phyloP scores from a whole-genome alignment of 2,888 invertebrate species.

The Xiphydria camelus region DNA sequence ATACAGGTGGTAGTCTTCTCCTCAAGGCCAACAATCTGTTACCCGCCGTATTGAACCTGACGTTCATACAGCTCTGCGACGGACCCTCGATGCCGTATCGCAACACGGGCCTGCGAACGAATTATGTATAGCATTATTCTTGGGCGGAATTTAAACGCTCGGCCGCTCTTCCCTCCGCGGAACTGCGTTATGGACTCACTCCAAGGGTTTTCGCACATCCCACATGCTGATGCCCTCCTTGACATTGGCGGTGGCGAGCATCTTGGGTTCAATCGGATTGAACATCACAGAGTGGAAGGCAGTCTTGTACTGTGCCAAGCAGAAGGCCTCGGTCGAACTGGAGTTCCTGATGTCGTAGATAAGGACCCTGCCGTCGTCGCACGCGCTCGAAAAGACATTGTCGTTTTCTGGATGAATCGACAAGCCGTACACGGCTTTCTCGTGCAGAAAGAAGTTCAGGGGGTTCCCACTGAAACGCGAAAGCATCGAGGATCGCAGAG shows the following conservation, averaged over 20 bases:
- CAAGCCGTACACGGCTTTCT: conserved; percentile 88
- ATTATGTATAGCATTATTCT: neutral
- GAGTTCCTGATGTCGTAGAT: conserved; percentile 79
- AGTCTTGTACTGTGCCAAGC: conserved; percentile 69
- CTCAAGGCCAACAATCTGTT: conserved; percentile 79
- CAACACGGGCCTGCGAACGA: conserved; percentile 66
- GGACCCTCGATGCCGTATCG: conserved; percentile 68
- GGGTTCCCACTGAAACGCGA: conserved; percentile 61
- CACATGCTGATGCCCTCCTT: conserved; percentile 87
- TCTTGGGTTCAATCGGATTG: conserved; percentile 80
- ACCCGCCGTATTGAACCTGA: conserved; percentile 83
- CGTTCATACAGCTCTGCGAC: conserved; percentile 84
- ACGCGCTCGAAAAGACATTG: conserved; percentile 84
- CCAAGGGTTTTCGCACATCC: conserved; percentile 83
- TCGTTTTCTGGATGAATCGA: conserved; percentile 85
- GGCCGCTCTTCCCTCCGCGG: too few relatives aligned
- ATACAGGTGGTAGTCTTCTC: conserved; percentile 82
- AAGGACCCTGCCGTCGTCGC: conserved; percentile 87
- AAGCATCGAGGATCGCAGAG: conserved; percentile 6
- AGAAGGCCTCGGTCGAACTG: conserved; percentile 63
- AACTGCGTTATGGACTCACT: too few relatives aligned
- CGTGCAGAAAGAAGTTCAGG: conserved; percentile 78
- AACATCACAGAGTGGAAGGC: conserved; percentile 96
- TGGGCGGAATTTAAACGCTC: neutral
- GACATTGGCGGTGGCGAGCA: conserved; percentile 87